A percentile compares a stretch with the other conserved stretches of the same genome.
phyloP scores from a whole-genome alignment of 2,113 vertebrate genomes.

The Stegostoma tigrinum region DNA sequence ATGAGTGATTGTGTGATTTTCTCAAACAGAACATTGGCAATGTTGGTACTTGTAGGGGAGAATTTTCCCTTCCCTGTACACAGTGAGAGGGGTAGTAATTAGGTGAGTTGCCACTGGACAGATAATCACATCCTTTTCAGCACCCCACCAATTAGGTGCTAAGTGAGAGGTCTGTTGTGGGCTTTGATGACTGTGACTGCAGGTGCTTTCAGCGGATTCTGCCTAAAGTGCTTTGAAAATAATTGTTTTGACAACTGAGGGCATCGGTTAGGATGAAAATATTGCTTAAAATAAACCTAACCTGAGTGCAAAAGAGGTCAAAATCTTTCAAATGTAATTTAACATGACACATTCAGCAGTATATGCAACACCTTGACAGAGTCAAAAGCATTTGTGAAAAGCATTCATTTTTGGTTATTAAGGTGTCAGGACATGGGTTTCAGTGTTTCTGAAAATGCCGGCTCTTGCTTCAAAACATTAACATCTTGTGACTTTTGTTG shows the following conservation, averaged over 20 bases:
- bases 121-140: too few species aligned
- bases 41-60: not conserved
- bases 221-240: not conserved
- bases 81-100: too few species aligned
- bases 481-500: not conserved
- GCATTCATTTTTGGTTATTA: not conserved
- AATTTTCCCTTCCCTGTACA: too few species aligned
- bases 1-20: not conserved
- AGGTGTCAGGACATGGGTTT: not conserved
- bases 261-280: not conserved
- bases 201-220: not conserved
- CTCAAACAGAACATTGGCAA: not conserved
- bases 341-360: not conserved
- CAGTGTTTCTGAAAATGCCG: not conserved
- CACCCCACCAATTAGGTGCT: too few species aligned
- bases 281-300: slow-evolving; percentile 21
- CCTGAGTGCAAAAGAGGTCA: not conserved
- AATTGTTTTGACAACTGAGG: not conserved
- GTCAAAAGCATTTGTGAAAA: slow-evolving; percentile 4
- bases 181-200: not conserved
- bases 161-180: too few species aligned
- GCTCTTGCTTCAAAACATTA: not conserved
- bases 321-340: not conserved
- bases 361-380: not conserved
- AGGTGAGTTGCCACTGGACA: too few species aligned